Conservation (phyloP, 92 coral and sea anemone genomes). For the Pocillopora grandis region DNA sequence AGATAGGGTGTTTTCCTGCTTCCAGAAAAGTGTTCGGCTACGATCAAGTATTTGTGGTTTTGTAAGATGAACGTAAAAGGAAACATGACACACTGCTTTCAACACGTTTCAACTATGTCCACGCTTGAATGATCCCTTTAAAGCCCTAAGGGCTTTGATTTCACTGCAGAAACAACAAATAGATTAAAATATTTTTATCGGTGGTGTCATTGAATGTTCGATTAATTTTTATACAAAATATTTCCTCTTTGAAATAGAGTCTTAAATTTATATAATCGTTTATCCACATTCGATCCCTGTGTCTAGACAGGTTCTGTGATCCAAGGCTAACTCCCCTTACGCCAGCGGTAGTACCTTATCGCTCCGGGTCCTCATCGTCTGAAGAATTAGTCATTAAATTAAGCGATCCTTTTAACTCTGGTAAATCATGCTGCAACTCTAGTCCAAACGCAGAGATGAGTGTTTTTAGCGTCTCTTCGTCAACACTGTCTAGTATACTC, state of each 20-base stretch:
- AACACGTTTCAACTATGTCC: conserved; percentile 30
- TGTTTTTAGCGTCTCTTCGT: conserved; percentile 55
- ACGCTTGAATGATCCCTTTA: conserved; percentile 31
- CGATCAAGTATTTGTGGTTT: background rate
- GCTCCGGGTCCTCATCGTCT: conserved; percentile 62
- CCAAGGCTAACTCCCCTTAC: too few relatives aligned
- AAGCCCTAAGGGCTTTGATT: conserved; percentile 9
- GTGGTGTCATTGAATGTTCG: conserved; percentile 12
- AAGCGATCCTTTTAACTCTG: conserved; percentile 64
- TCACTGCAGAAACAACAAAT: background rate
- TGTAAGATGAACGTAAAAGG: background rate
- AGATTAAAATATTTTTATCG: background rate
- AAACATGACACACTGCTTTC: conserved; percentile 33
- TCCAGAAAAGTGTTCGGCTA: background rate
- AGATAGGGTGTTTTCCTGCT: background rate
- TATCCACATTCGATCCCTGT: background rate
- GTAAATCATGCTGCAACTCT: conserved; percentile 62
- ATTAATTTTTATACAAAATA: conserved; percentile 5
- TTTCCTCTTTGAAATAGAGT: background rate
- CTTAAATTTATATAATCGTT: background rate
- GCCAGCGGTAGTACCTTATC: conserved; percentile 4
- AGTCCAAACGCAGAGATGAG: conserved; percentile 60
- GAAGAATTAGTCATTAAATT: conserved; percentile 31
- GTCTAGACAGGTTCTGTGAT: background rate
- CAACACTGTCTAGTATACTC: conserved; percentile 56